A percentile compares a stretch with the other conserved stretches of the same genome.
Conservation (phyloP, 1,140 invertebrate species). For the Ericerus pela region DNA sequence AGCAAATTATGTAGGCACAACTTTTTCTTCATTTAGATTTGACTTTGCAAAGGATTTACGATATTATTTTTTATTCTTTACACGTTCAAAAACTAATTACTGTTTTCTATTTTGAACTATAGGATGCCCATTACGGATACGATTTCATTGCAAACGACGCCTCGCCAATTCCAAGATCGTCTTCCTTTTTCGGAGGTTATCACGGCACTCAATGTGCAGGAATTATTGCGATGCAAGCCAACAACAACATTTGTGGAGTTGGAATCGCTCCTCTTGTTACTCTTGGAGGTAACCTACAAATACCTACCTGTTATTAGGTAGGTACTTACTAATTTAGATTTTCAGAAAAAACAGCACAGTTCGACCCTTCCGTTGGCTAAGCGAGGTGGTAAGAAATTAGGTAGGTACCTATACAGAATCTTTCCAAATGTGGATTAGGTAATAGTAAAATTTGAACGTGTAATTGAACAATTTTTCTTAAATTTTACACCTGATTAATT, state of each 20-base stretch:
- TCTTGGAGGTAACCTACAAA: conserved; percentile 46
- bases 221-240: conserved; percentile 69
- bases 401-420: too few species aligned
- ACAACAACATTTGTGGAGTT: conserved; percentile 71
- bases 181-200: conserved; percentile 37
- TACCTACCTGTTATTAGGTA: not conserved
- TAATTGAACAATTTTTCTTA: too few species aligned
- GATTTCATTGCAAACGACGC: conserved; percentile 61
- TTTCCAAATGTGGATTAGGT: too few species aligned
- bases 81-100: not conserved
- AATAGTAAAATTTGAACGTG: too few species aligned
- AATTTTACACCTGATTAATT: too few species aligned
- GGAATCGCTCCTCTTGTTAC: conserved; percentile 64
- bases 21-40: not conserved
- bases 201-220: conserved; percentile 75
- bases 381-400: too few species aligned
- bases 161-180: conserved; percentile 61
- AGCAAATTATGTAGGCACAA: conserved; percentile 59
- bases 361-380: too few species aligned
- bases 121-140: conserved; percentile 72
- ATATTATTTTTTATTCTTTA: not conserved
- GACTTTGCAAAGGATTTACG: not conserved
- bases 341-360: too few species aligned
- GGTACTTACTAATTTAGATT: too few species aligned
- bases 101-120: conserved; percentile 15